Base-by-base conservation (phyloP, 2,113 vertebrate species). In the Crotalus tigris region DNA sequence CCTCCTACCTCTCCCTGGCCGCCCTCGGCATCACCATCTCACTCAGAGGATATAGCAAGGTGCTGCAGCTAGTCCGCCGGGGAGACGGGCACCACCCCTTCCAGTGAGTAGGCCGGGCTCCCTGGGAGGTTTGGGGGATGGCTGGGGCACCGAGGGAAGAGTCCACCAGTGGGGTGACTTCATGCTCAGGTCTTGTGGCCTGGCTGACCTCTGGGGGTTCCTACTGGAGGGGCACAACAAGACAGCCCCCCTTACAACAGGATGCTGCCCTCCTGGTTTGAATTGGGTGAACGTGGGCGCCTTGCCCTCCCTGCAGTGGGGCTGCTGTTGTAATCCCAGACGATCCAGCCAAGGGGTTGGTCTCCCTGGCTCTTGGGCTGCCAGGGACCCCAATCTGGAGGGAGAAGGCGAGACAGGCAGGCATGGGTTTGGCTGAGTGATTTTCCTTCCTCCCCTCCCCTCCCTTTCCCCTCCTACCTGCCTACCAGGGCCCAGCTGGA, bases 11-110 rank as follows among this genome's bases (percentile, higher is more conserved):
- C 92, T 98, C 98, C 44, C 97, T 99, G 96, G 96, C 97, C 23
- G 92, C 98, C 93, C 97, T 99, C 94, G 98, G 97, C 0, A 95
- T 98, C 96, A 98, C 98, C 96, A 97, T 99, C 95, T 97, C 98
- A n/a, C 97, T 98, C 93, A 97, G 98, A 94, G 97, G 99, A 96
- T 98, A 98, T 96, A 98, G 97, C 93, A 96, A 97, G 54, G 29
- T 98, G 44, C 98, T 99, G 90, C 95, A 98, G 92, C 94, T 93
- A 0, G 96, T 99, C 94, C 98, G 95, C 93, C 98, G 97, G 94
- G 97, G 97, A 0, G 98, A 98, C 0, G 98, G 98, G 12, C 90
- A 95, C 54, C 98, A 98, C 90, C 98, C 98, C 69, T 98, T 98
- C 96, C 97, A 98, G 99, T 99, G 97, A 98, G 98, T 95, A 19